Evolutionary conservation across 2,797 vertebrate species (phyloP).

Genomic region (Odontamblyopus rebecca): DNA sequence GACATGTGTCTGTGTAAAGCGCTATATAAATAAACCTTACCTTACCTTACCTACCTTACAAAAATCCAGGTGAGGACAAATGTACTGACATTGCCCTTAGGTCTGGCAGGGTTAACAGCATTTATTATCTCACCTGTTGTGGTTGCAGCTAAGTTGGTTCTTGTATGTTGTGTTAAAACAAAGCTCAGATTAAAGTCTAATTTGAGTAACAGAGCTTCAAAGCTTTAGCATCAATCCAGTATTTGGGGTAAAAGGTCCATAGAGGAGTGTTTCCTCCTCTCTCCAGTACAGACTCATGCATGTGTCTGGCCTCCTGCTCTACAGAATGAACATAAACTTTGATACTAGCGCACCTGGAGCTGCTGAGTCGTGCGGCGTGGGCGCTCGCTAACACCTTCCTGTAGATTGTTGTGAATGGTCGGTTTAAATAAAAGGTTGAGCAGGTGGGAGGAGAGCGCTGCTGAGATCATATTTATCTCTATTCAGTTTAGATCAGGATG

Average conservation of each 20-base stretch:
- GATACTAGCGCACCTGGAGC: neutral
- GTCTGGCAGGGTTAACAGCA: too few relatives aligned
- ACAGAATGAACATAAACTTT: neutral
- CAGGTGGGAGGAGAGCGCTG: slow-evolving; percentile 1
- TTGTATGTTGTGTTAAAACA: too few relatives aligned
- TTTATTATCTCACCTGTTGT: too few relatives aligned
- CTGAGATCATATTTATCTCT: neutral
- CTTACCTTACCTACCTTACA: too few relatives aligned
- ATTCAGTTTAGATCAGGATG: neutral
- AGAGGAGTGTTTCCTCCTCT: neutral
- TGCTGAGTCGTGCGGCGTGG: neutral
- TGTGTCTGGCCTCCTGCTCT: neutral
- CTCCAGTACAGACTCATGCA: neutral
- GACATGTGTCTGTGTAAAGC: too few relatives aligned
- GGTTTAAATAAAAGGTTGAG: neutral
- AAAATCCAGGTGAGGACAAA: too few relatives aligned
- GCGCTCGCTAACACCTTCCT: slow-evolving; percentile 1
- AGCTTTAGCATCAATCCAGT: too few relatives aligned
- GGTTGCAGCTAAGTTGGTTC: too few relatives aligned
- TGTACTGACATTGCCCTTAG: too few relatives aligned
- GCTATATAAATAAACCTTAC: too few relatives aligned
- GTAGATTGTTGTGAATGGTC: slow-evolving; percentile 2
- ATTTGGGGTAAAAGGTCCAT: neutral
- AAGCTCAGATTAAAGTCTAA: too few relatives aligned
- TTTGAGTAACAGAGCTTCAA: too few relatives aligned